phyloP scores from a whole-genome alignment of 2,113 vertebrate genomes.

The Propithecus coquereli region DNA sequence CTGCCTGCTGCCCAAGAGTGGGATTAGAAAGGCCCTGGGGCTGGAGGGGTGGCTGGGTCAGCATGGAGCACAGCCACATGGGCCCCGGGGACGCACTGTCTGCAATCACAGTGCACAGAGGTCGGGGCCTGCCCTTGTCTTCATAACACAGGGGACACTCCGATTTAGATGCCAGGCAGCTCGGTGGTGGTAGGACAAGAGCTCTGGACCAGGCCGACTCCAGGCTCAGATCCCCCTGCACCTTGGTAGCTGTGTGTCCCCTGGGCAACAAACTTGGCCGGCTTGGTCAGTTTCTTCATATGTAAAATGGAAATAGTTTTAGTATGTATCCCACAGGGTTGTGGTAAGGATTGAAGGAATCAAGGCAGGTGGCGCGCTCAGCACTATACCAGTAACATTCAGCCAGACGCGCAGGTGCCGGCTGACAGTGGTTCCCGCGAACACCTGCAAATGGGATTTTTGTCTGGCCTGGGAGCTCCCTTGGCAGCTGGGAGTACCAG shows the following conservation, averaged over 20 bases:
- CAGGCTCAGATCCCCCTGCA: background rate
- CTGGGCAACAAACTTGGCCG: background rate
- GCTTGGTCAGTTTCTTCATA: background rate
- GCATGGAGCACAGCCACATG: no score
- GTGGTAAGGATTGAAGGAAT: background rate
- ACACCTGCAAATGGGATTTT: background rate
- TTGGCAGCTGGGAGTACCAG: background rate
- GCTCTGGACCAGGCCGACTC: background rate
- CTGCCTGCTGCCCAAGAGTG: background rate
- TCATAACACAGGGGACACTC: background rate
- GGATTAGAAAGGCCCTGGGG: background rate
- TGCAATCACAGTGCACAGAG: fast-evolving
- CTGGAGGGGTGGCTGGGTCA: no score
- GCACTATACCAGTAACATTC: background rate
- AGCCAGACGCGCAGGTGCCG: no score
- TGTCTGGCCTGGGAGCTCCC: background rate
- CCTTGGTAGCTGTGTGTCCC: background rate
- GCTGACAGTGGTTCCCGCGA: background rate
- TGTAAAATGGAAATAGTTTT: background rate
- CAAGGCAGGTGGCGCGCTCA: background rate
- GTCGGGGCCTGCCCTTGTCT: background rate
- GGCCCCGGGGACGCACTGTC: background rate
- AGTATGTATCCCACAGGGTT: background rate
- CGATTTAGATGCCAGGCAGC: background rate
- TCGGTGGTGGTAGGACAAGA: background rate